Evolutionary conservation across 2,888 invertebrate genomes (phyloP).

Genomic region (Caenorhabditis sinica): DNA sequence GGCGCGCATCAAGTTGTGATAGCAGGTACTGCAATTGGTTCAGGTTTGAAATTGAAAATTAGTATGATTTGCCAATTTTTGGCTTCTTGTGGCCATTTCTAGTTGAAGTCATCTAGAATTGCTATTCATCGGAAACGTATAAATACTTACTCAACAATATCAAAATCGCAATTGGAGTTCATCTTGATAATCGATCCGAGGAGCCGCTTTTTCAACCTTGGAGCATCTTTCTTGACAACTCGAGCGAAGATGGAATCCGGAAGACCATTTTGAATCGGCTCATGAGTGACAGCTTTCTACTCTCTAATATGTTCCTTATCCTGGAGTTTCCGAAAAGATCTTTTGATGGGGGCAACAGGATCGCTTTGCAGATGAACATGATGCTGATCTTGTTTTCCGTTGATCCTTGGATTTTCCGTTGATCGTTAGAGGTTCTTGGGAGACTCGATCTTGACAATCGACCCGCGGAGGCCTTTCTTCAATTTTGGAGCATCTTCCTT

Average conservation of each 20-base stretch:
- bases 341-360: too few relatives aligned
- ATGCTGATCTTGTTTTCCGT: too few relatives aligned
- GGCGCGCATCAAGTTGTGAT: constrained; percentile 15
- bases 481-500: not conserved
- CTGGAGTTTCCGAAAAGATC: too few relatives aligned
- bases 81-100: not conserved
- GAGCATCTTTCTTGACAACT: not conserved
- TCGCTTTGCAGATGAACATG: too few relatives aligned
- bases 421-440: not conserved
- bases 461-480: constrained; percentile 21
- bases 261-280: not conserved
- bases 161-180: not conserved
- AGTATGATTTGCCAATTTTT: not conserved
- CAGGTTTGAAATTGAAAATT: not conserved
- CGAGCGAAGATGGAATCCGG: not conserved
- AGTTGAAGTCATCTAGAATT: not conserved
- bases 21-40: constrained; percentile 1
- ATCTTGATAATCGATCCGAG: constrained; percentile 13
- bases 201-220: constrained; percentile 6
- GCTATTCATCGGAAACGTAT: not conserved
- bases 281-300: constrained; percentile 35
- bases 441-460: not conserved
- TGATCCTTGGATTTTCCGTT: not conserved
- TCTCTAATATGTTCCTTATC: constrained; percentile 18
- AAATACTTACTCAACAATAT: not conserved